These are phyloP conservation scores for Xenopus borealis DNA, from an alignment of 2,113 vertebrate genomes.

Conservation along the genomic window DNA sequence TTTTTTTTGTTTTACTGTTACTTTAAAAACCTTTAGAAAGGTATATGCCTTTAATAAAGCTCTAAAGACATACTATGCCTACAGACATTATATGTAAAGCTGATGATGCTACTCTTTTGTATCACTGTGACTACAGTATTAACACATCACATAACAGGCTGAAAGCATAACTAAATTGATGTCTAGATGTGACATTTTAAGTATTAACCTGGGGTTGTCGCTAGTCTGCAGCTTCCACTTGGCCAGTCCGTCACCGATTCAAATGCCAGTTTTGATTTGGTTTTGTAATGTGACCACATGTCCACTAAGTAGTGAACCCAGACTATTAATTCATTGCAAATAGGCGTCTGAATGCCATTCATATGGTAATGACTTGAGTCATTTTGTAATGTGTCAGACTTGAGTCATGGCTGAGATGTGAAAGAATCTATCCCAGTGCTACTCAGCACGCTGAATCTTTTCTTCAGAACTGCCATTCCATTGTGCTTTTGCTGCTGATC, in stretches of 20 bases:
- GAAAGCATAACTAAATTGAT: no score
- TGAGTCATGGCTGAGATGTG: slow-evolving; percentile 30
- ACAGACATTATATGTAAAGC: no score
- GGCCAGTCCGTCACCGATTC: slow-evolving; percentile 5
- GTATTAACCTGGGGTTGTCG: not conserved
- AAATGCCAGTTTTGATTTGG: slow-evolving; percentile 16
- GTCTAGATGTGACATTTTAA: not conserved
- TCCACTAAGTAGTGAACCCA: slow-evolving; percentile 23
- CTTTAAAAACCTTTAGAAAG: no score
- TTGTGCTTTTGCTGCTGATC: slow-evolving; percentile 22
- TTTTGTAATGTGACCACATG: slow-evolving; percentile 29
- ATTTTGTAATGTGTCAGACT: slow-evolving; percentile 31
- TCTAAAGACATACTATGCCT: no score
- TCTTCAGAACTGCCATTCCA: slow-evolving; percentile 33
- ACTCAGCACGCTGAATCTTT: slow-evolving; percentile 26
- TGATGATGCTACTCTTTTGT: no score
- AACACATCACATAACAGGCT: no score
- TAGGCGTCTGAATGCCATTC: slow-evolving; percentile 30
- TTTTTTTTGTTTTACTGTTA: no score
- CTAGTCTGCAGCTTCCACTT: not conserved
- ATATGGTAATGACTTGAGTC: slow-evolving; percentile 38
- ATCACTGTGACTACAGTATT: no score
- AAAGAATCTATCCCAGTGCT: slow-evolving; percentile 31
- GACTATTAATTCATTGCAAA: slow-evolving; percentile 34
- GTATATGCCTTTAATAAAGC: no score